Evolutionary conservation across 2,113 vertebrate genomes (phyloP).

Genomic region (Vireo altiloquus): DNA sequence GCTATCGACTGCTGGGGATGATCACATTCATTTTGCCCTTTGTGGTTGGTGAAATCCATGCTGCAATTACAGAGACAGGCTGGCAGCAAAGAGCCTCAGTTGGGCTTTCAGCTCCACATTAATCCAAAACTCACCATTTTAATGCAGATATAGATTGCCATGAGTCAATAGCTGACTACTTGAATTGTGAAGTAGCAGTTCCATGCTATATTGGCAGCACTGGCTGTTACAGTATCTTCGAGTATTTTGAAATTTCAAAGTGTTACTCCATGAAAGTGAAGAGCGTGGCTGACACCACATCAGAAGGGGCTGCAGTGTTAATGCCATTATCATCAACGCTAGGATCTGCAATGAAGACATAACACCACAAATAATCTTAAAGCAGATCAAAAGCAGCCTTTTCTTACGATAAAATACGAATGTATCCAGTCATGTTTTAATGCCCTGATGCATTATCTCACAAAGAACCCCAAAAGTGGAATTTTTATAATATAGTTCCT

Average conservation of each 20-base stretch:
- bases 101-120: conserved; percentile 84
- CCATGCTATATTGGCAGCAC: conserved; percentile 66
- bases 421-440: not conserved
- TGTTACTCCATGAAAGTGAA: conserved; percentile 47
- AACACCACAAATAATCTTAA: not conserved
- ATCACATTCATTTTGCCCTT: conserved; percentile 84
- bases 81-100: conserved; percentile 82
- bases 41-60: conserved; percentile 87
- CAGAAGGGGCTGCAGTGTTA: conserved; percentile 3
- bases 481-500: not conserved
- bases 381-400: not conserved
- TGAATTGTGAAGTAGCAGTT: conserved; percentile 78
- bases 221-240: conserved; percentile 68
- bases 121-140: conserved; percentile 84
- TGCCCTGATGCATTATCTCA: not conserved
- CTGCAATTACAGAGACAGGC: conserved; percentile 83
- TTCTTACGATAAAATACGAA: not conserved
- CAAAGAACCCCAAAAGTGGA: not conserved
- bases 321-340: conserved; percentile 12
- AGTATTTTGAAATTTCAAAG: conserved; percentile 74
- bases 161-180: conserved; percentile 81
- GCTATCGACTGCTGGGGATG: conserved; percentile 77
- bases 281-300: conserved; percentile 21
- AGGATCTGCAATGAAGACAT: conserved; percentile 20
- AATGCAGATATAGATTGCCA: conserved; percentile 85